These are phyloP conservation scores for Pangasius djambal DNA, from an alignment of 2,797 vertebrate species.

Conservation along the genomic window DNA sequence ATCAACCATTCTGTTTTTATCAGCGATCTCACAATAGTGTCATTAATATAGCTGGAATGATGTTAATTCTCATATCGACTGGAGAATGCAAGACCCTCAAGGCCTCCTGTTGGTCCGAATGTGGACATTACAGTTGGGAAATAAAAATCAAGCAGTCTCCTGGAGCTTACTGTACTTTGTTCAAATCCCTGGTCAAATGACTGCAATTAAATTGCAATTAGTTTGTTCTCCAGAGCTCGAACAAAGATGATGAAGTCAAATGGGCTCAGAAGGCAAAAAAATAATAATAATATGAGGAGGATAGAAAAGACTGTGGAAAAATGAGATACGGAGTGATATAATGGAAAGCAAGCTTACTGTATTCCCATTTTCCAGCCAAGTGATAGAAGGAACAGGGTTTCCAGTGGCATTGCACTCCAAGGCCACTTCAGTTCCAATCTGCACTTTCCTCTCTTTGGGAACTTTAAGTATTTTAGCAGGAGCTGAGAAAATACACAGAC, in stretches of 20 bases:
- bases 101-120: constrained; percentile 32
- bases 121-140: constrained; percentile 41
- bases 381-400: constrained; percentile 89
- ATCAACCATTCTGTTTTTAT: constrained; percentile 41
- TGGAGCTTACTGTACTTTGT: constrained; percentile 36
- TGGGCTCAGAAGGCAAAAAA: not conserved
- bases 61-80: constrained; percentile 51
- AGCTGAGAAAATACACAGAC: constrained; percentile 71
- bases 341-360: constrained; percentile 78
- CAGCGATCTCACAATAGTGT: constrained; percentile 37
- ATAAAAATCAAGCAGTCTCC: constrained; percentile 49
- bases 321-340: not conserved
- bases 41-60: constrained; percentile 41
- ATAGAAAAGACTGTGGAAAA: not conserved
- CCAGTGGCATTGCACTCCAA: constrained; percentile 89
- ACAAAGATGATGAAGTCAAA: not conserved
- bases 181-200: constrained; percentile 40
- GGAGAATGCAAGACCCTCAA: constrained; percentile 25
- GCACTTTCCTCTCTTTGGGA: constrained; percentile 90
- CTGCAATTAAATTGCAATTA: constrained; percentile 43
- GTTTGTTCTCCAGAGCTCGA: constrained; percentile 23
- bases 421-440: constrained; percentile 86
- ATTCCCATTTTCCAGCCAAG: constrained; percentile 96
- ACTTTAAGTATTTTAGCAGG: constrained; percentile 92
- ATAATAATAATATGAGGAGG: not conserved